Base-by-base conservation (phyloP, 2,797 vertebrate genomes). In the Chromis chromis region DNA sequence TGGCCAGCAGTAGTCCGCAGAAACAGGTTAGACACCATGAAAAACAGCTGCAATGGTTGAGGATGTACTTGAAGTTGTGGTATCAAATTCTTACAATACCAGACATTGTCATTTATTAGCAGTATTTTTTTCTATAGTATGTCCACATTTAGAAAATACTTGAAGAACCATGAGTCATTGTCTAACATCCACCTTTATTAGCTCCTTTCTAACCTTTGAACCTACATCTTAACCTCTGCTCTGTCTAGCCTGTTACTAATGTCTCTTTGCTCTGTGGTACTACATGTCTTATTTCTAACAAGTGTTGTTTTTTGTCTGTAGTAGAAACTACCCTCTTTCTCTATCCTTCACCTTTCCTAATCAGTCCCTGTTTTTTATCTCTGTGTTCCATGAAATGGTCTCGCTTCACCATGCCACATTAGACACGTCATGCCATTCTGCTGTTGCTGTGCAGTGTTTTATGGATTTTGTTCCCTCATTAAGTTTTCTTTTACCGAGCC, bases 401-500 rank as follows among this genome's bases (percentile, higher is more conserved):
- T 92, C 78, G 83, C 88, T 86, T 79, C 49, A 10, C 76, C 92
- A 92, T 87, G 57, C 91, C 86, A 89, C 93, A 93, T 94, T 93
- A 93, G 94, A 94, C 94, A 88, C 85, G 69, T 88, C 91, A 92
- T 82, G 83, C 91, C 95, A 95, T 95, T 91, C 92, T 93, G 88
- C 91, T 89, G 83, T 95, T 92, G 84, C 85, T 92, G 91, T 94
- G 91, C 88, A 78, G 83, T 93, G 86, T 91, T 90, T 93, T 93
- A 91, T 95, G 91, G 88, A 92, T 95, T 95, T 63, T 94, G 92
- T 95, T 95, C 86, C 90, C 87, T 89, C 92, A 86, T 94, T 94
- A 89, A 91, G 85, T 94, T 95, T 95, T 93, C 69, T 94, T 95
- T 94, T 94, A 94, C 88, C 78, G 71, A 95, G 93, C 88, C 95